These are phyloP conservation scores for Agriopis marginaria DNA, from an alignment of 2,888 invertebrate species.

Conservation along the genomic window DNA sequence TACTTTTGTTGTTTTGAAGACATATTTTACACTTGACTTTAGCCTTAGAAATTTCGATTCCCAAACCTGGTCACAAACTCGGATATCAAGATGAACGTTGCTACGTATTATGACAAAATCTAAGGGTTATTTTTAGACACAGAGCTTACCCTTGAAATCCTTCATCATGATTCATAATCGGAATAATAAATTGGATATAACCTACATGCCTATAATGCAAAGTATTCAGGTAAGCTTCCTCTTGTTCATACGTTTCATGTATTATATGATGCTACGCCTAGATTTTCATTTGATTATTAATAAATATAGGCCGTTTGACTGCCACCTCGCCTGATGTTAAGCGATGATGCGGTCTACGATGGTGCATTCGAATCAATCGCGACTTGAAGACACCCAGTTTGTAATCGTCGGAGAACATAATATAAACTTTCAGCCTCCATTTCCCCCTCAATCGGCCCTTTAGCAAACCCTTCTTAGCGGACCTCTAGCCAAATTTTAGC, in stretches of 20 bases:
- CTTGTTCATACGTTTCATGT: background rate
- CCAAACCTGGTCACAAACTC: background rate
- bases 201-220: constrained; percentile 1
- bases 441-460: too few relatives aligned
- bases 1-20: background rate
- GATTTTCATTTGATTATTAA: too few relatives aligned
- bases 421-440: too few relatives aligned
- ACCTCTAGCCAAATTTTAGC: too few relatives aligned
- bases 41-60: background rate
- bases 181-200: constrained; percentile 1
- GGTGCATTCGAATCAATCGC: too few relatives aligned
- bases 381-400: too few relatives aligned
- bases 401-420: too few relatives aligned
- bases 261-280: too few relatives aligned
- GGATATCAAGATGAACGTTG: background rate
- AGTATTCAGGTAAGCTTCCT: constrained; percentile 17
- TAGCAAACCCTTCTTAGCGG: too few relatives aligned
- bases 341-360: too few relatives aligned
- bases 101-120: background rate
- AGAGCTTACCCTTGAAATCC: background rate
- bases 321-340: too few relatives aligned
- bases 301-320: too few relatives aligned
- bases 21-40: background rate
- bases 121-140: background rate
- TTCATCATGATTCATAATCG: constrained; percentile 20